Evolutionary conservation across 2,888 invertebrate species (phyloP).

Genomic region (Xylota sylvarum): DNA sequence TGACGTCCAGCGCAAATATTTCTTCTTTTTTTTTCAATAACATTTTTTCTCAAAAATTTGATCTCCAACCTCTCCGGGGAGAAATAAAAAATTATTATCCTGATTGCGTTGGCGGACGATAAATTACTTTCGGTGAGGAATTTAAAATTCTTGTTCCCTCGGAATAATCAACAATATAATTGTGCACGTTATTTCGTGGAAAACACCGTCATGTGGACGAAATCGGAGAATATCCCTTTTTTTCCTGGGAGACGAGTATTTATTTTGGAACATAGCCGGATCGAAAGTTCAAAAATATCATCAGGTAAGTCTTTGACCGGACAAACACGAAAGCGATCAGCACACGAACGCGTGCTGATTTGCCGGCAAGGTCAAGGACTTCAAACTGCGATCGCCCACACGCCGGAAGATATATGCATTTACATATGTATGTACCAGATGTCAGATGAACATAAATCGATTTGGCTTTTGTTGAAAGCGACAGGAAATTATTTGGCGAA

Average conservation of each 20-base stretch:
- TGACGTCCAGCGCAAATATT: background rate
- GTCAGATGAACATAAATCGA: slow-evolving; percentile 45
- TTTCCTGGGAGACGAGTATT: background rate
- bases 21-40: background rate
- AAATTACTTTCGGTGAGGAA: slow-evolving; percentile 37
- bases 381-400: slow-evolving; percentile 3
- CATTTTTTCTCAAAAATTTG: slow-evolving; percentile 13
- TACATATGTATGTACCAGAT: background rate
- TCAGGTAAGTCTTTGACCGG: slow-evolving; percentile 29
- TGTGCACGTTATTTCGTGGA: slow-evolving; percentile 31
- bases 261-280: slow-evolving; percentile 1
- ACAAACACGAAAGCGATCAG: background rate
- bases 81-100: slow-evolving; percentile 2
- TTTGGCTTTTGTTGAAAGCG: slow-evolving; percentile 26
- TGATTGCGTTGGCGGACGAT: slow-evolving; percentile 10
- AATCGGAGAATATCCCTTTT: slow-evolving; percentile 12
- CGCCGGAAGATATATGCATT: background rate
- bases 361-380: slow-evolving; percentile 52
- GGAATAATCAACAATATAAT: slow-evolving; percentile 7
- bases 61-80: slow-evolving; percentile 13
- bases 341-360: slow-evolving; percentile 8
- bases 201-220: slow-evolving; percentile 18
- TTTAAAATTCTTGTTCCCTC: slow-evolving; percentile 24
- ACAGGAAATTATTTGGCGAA: slow-evolving; percentile 18
- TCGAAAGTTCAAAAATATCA: slow-evolving; percentile 35